A percentile compares a stretch with the other conserved stretches of the same genome.
Evolutionary conservation across 2,888 invertebrate genomes (phyloP).

Genomic region (Heliconius hortense): DNA sequence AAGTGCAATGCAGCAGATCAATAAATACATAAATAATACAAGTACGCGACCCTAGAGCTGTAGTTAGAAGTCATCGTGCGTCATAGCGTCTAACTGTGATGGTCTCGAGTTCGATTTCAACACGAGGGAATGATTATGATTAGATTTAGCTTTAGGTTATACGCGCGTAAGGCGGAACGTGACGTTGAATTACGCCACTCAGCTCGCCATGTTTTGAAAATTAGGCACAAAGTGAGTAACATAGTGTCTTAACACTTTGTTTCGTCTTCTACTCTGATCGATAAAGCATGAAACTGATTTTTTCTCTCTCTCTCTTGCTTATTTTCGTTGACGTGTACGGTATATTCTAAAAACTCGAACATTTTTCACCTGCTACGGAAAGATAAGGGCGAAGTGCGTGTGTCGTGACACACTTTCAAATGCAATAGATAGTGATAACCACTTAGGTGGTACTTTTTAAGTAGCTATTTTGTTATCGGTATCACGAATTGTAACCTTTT

Average conservation of each 20-base stretch:
- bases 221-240: neutral
- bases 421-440: conserved; percentile 56
- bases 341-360: neutral
- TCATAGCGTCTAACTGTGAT: neutral
- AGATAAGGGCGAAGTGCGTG: conserved; percentile 50
- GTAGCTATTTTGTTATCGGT: conserved; percentile 39
- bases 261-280: neutral
- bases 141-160: neutral
- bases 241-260: neutral
- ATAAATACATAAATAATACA: neutral
- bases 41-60: neutral
- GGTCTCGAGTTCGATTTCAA: neutral
- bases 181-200: too few relatives aligned
- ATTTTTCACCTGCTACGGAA: conserved; percentile 53
- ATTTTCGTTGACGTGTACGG: neutral
- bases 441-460: conserved; percentile 43
- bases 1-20: neutral
- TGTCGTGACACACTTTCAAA: conserved; percentile 66
- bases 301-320: neutral
- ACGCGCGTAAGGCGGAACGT: neutral
- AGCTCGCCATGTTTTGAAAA: too few relatives aligned
- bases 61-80: neutral
- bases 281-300: neutral
- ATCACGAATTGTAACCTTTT: conserved; percentile 35
- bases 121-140: too few relatives aligned